Base-by-base conservation (phyloP, 2,888 invertebrate genomes). In the Cancer borealis region DNA sequence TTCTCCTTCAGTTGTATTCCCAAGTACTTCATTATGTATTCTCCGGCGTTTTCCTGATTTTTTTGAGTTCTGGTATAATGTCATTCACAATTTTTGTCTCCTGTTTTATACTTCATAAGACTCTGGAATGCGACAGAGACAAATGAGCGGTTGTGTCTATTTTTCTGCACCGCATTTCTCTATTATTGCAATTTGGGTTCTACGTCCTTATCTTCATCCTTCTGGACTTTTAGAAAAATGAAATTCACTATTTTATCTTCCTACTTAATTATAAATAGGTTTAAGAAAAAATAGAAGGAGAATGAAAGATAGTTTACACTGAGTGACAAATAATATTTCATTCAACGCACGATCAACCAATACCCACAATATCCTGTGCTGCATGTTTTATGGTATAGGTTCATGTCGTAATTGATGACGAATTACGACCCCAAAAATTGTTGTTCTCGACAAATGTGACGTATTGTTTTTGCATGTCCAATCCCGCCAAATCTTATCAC, bases 21-120 rank as follows among this genome's bases (percentile, higher is more conserved):
- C n/a, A n/a, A n/a, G 66, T 66, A 21, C 66, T n/a, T 66, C 66
- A 66, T 66, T 66, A n/a, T 66, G n/a, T n/a, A 66, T 66, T 66
- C n/a, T 66, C n/a, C 3, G n/a, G 66, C 66, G 66, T 66, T 21
- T 66, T 66, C n/a, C n/a, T 66, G n/a, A 66, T 66, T 66, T 66
- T 66, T 66, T 21, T 6, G 66, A 66, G 66, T 21, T 66, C 5
- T 3, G n/a, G n/a, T 66, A 66, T 66, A n/a, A 66, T 66, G 66
- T 21, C n/a, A 66, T 66, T 66, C 66, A 66, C 66, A 21, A 66
- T n/a, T 66, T 66, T 66, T 6, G 17, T 66, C 66, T n/a, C 66
- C n/a, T 66, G n/a, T 66, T n/a, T 66, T n/a, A n/a, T 66, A n/a
- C 66, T 66, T 66, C 66, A 66, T 66, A 66, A 66, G 21, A 66